Base-by-base conservation (phyloP, 1,140 invertebrate genomes). In the Lineus longissimus region DNA sequence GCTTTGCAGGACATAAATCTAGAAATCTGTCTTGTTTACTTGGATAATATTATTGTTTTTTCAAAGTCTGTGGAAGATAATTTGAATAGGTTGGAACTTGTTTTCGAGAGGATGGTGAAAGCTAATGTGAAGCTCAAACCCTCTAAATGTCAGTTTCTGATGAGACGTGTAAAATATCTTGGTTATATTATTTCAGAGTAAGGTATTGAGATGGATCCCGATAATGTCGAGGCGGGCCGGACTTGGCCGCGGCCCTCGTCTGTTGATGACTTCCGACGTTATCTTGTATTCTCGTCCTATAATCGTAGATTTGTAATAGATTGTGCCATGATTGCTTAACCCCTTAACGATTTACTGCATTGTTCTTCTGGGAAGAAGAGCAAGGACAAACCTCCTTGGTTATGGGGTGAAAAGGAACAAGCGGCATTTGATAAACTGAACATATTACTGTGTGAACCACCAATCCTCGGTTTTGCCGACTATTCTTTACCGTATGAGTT, bases 141-240 rank as follows among this genome's bases (percentile, higher is more conserved):
- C 22, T 56, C 56, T 15, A 72, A 72, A 29, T 72, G 71, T 41
- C 62, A 79, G 41, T 84, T 85, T 65, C 76, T 74, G 19, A 64
- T 75, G 54, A 62, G 33, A 13, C 36, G 51, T 13, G 66, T 77
- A 11, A 63, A 60, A 9, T 75, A 68, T 60, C 33, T 77, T 2
- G 73, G 76, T 1, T 66, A 75, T 62, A 30, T 63, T 19, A 69
- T 81, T 1, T 67, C 56, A 13, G 43, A 27, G n/a, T 57, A 74
- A 13, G 73, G 70, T 2, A 64, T 74, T 30, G 59, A 64, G n/a
- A 36, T 70, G 6, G 68, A 77, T 62, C 68, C 66, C 2, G 65
- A 68, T 0, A 80, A 81, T 56, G 61, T 70, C 19, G 55, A 68
- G 23, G 67, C 69, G 13, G 62, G 79, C 11, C 55, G 54, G n/a